These are phyloP conservation scores for Botrylloides violaceus DNA, from an alignment of 23 tunicate species.

Conservation along the genomic window DNA sequence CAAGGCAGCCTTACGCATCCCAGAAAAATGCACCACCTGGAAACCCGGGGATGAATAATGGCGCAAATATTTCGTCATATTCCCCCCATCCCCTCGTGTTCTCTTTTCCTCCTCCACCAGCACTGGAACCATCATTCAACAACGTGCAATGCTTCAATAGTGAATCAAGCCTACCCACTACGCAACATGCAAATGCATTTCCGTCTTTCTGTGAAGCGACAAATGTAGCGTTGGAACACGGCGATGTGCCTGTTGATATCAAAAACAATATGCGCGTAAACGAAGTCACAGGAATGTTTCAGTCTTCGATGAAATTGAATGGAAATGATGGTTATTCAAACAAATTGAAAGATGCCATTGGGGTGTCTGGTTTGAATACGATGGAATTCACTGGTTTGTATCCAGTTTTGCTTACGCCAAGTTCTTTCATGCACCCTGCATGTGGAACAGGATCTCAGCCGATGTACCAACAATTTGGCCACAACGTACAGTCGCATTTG, in stretches of 20 bases:
- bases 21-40: background rate
- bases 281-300: background rate
- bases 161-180: background rate
- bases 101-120: background rate
- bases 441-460: slow-evolving; percentile 5
- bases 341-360: background rate
- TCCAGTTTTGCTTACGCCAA: slow-evolving; percentile 9
- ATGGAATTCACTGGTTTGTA: background rate
- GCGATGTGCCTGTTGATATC: too few relatives aligned
- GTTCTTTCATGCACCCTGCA: slow-evolving; percentile 1
- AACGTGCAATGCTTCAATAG: background rate
- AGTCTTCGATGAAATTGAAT: background rate
- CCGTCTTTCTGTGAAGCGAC: background rate
- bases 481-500: background rate
- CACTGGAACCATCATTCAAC: background rate
- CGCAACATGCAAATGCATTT: background rate
- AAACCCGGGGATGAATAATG: background rate
- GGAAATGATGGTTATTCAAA: background rate
- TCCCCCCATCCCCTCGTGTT: background rate
- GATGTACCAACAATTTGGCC: slow-evolving; percentile 14
- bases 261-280: too few relatives aligned
- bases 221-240: background rate
- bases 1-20: background rate
- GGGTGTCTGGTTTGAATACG: background rate
- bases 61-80: background rate